phyloP scores from a whole-genome alignment of 64 coral and sea anemone genomes.

The Dendronephthya gigantea region DNA sequence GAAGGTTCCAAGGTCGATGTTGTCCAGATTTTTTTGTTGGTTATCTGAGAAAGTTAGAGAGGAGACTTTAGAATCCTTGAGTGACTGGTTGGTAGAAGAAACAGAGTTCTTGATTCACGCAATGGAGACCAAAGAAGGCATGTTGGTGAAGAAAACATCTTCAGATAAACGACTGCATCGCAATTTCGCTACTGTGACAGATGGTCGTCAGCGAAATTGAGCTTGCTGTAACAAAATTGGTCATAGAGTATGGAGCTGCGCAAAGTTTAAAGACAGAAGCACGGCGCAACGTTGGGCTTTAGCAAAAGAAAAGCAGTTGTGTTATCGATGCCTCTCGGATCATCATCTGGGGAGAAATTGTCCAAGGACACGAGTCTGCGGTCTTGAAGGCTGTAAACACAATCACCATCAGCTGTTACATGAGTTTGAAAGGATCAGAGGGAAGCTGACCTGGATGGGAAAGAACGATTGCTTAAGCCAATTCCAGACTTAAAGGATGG shows the following conservation, averaged over 20 bases:
- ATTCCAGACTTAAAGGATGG: neutral
- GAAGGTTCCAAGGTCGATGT: conserved; percentile 15
- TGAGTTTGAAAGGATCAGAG: neutral
- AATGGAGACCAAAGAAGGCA: neutral
- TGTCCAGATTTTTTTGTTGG: conserved; percentile 10
- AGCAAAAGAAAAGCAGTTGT: neutral
- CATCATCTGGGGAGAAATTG: neutral
- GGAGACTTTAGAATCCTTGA: neutral
- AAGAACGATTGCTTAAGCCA: neutral
- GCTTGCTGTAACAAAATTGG: neutral
- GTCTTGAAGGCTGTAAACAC: neutral
- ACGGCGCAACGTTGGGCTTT: neutral
- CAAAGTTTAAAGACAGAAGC: neutral
- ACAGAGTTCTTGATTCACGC: neutral
- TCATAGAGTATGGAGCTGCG: neutral
- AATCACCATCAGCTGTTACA: neutral
- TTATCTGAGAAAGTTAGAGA: neutral
- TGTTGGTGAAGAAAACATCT: neutral
- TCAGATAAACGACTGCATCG: neutral
- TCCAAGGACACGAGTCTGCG: neutral
- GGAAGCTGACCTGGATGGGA: neutral
- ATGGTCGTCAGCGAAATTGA: neutral
- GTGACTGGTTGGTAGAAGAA: conserved; percentile 14
- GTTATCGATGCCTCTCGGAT: neutral
- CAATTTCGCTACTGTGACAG: neutral